Evolutionary conservation across 2,113 vertebrate genomes (phyloP), one percentile per base, ranked within the genome.

Genomic region (Pimephales promelas): DNA sequence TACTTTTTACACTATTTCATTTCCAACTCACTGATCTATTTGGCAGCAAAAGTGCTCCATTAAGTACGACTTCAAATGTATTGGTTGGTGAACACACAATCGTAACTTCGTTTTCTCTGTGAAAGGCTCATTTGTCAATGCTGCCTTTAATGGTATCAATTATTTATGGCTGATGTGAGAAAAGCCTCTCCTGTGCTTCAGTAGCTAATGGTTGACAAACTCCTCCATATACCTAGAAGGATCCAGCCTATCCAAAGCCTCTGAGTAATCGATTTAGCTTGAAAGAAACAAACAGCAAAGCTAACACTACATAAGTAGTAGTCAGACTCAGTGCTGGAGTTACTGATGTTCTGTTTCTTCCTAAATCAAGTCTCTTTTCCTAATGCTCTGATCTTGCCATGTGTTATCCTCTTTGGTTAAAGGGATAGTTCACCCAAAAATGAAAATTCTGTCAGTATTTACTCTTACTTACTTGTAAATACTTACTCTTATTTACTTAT

Each of bases 281-380:
- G n/a, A 74, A 34, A 49, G 31, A 70, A 79, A 16, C 78, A 70
- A 79, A 16, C 71, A 54, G 43, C 9, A 62, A 54, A 47, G 20
- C 81, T 73, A 66, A 31, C 24, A 18, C 13, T 57, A 71, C 81
- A 64, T 87, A 75, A 74, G 73, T 64, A 16, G 20, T 78, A 82
- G 85, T 88, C 36, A 26, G 45, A 52, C n/a, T n/a, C 75, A 76
- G n/a, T 57, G 77, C 79, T 81, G 31, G 3, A 52, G 47, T 0
- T 7, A 54, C 5, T 54, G 49, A 3, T 74, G 72, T 52, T 49
- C 16, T 49, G 45, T 74, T 52, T 40, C 26, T 20, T 18, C 66
- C 31, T 10, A 20, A 6, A 22, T 43, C 20, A 70, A 71, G 36
- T 71, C 22, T 66, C 1, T 43, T 43, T 71, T 1, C 36, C 68